These are phyloP conservation scores for Drosophila biarmipes DNA, from an alignment of 1,140 invertebrate genomes.

Conservation along the genomic window DNA sequence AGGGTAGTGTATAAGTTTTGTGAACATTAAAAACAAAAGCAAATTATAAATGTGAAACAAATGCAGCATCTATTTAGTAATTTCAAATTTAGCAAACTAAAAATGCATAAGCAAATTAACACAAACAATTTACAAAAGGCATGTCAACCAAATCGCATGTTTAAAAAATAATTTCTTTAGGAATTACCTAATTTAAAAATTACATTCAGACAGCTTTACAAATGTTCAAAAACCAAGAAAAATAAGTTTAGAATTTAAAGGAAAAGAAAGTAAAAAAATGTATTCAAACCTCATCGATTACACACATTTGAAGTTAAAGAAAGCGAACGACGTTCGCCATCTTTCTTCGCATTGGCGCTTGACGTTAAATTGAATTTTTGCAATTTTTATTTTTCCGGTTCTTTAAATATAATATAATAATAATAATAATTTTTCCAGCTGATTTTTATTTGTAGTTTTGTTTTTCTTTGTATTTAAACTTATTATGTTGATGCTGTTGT, in stretches of 20 bases:
- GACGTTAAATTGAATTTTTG: conserved; percentile 72
- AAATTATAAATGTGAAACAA: background rate
- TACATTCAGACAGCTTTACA: background rate
- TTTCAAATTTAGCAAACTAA: background rate
- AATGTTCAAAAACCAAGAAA: background rate
- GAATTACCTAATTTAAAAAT: background rate
- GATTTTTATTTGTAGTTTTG: conserved; percentile 79
- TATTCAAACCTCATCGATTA: conserved; percentile 2
- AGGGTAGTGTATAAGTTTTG: background rate
- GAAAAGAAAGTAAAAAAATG: background rate
- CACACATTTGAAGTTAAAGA: conserved; percentile 14
- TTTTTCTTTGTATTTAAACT: conserved; percentile 80
- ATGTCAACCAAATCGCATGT: background rate
- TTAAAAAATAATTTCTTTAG: background rate
- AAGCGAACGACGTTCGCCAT: background rate
- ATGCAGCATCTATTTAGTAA: background rate
- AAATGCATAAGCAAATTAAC: background rate
- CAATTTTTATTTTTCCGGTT: conserved; percentile 82
- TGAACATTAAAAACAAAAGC: background rate
- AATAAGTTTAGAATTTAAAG: background rate
- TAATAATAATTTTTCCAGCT: conserved; percentile 83
- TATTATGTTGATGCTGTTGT: conserved; percentile 81
- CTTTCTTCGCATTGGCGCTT: conserved; percentile 26
- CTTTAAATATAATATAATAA: conserved; percentile 82
- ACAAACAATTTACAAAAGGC: background rate